Evolutionary conservation across 2,888 invertebrate species (phyloP).

Genomic region (Tipula lateralis): DNA sequence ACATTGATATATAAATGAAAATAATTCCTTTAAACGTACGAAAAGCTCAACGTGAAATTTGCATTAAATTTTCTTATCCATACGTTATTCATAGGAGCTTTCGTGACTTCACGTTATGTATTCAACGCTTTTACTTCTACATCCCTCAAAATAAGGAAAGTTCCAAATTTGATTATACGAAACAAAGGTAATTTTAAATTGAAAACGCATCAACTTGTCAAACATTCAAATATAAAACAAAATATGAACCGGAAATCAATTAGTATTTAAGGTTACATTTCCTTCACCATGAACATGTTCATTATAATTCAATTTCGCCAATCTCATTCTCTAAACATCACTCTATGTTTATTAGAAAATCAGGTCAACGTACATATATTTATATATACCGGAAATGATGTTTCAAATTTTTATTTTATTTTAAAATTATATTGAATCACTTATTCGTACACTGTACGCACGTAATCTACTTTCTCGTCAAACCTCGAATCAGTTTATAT

Average conservation of each 20-base stretch:
- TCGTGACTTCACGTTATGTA: no score
- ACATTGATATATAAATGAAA: no score
- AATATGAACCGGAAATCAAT: slow-evolving; percentile 6
- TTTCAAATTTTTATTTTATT: background rate
- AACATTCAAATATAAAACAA: background rate
- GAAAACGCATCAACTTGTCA: background rate
- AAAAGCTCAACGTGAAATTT: no score
- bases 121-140: no score
- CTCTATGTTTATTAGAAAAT: background rate
- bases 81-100: no score
- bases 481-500: background rate
- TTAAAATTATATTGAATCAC: background rate
- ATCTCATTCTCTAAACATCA: background rate
- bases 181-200: background rate
- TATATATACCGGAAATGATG: background rate
- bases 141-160: no score
- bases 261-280: background rate
- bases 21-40: no score
- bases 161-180: background rate
- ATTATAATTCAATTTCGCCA: background rate
- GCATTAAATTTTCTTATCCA: no score
- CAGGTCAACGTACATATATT: background rate
- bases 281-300: background rate
- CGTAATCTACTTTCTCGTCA: background rate
- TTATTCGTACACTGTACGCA: background rate